A percentile compares a stretch with the other conserved stretches of the same genome.
These are phyloP conservation scores for Polyommatus icarus DNA, from an alignment of 2,888 invertebrate species.

Conservation along the genomic window DNA sequence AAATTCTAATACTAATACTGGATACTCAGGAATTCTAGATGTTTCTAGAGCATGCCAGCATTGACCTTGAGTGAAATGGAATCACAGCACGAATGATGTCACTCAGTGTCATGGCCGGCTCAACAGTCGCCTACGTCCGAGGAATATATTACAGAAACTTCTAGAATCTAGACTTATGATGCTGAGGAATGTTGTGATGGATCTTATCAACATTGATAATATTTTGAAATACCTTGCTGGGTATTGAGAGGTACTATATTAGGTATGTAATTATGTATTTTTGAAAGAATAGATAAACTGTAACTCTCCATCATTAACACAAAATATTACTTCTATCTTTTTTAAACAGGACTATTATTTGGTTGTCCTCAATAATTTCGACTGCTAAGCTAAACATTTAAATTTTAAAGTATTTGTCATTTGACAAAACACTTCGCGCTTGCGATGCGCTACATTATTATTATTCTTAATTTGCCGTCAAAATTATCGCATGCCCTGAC, in stretches of 20 bases:
- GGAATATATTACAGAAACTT: slow-evolving; percentile 17
- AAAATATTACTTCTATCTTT: too few relatives aligned
- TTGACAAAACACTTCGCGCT: too few relatives aligned
- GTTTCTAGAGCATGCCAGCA: slow-evolving; percentile 4
- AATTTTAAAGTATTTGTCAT: too few relatives aligned
- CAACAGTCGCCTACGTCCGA: slow-evolving; percentile 7
- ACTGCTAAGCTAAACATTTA: too few relatives aligned
- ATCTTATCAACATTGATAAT: background rate
- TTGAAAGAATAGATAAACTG: too few relatives aligned
- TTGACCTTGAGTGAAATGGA: slow-evolving; percentile 45
- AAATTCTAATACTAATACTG: slow-evolving; percentile 18
- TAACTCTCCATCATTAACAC: too few relatives aligned
- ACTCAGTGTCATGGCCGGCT: slow-evolving; percentile 47
- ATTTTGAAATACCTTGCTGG: background rate
- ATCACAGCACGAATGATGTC: slow-evolving; percentile 46
- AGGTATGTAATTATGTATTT: too few relatives aligned
- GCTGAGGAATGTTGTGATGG: background rate
- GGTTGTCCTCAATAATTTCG: too few relatives aligned
- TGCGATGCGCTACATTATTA: too few relatives aligned
- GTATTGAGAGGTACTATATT: background rate
- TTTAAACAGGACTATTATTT: too few relatives aligned
- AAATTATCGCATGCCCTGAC: too few relatives aligned
- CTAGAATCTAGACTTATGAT: background rate
- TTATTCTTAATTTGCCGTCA: too few relatives aligned
- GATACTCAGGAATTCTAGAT: slow-evolving; percentile 17